Evolutionary conservation across 2,797 vertebrate species (phyloP), one percentile per base, ranked within the genome.

Genomic region (Semotilus atromaculatus): DNA sequence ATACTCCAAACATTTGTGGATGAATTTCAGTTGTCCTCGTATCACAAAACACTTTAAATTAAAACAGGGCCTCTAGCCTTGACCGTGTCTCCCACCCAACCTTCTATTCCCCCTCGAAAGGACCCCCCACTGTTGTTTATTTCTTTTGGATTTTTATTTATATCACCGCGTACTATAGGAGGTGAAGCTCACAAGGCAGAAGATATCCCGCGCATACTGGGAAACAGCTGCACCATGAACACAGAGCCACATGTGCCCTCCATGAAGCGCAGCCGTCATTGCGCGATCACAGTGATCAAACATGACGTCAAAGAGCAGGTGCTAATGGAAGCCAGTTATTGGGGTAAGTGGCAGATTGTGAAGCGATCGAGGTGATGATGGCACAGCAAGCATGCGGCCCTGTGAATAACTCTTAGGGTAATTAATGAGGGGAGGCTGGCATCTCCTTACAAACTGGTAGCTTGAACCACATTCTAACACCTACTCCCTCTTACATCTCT

Each of bases 91-190:
- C 78, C 38, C 48, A 51, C 7, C n/a, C 62, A 85, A 82, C 87
- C 84, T 82, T 84, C 21, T 80, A 81, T 82, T 87, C 84, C 67
- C 60, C 45, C 36, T 48, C 67, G 21, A 82, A 84, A 71, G 11
- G 78, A 81, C 84, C 86, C 91, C 84, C 80, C 79, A 86, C 75
- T 86, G 88, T 88, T 91, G 76, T 79, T 89, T 86, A 88, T 88
- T 75, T 81, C 81, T 80, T 85, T 60, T 78, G 58, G 88, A 91
- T 89, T 90, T 93, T 90, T 94, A 95, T 95, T 95, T 94, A 94
- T 93, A 93, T 91, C 92, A 66, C 78, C 80, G 81, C 86, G 90
- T 89, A 89, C 92, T 89, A 88, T 78, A 88, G 93, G 92, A 93
- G 93, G 89, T 89, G 90, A 91, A 93, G 93, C 87, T 88, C 90